A percentile compares a stretch with the other conserved stretches of the same genome.
Conservation (phyloP, 1,140 invertebrate species). For the Cataglyphis hispanica region DNA sequence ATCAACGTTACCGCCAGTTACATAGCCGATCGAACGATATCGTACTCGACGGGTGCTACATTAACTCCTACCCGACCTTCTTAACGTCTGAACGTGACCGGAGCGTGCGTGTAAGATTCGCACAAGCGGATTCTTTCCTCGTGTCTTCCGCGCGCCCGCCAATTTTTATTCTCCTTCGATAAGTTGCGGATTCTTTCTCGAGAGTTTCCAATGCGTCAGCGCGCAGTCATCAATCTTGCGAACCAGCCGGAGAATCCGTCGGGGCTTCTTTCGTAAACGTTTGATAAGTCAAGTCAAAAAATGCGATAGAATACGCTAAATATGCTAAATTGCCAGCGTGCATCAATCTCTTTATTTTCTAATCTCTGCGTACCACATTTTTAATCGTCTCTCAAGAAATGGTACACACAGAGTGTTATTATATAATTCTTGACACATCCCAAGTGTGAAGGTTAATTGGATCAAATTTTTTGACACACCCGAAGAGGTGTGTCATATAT, state of each 20-base stretch:
- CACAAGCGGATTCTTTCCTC: conserved; percentile 51
- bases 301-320: conserved; percentile 34
- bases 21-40: conserved; percentile 38
- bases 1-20: conserved; percentile 38
- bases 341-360: conserved; percentile 13
- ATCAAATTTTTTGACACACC: too few species aligned
- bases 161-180: conserved; percentile 54
- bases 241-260: conserved; percentile 18
- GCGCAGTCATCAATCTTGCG: conserved; percentile 39
- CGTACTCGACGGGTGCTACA: conserved; percentile 42
- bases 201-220: conserved; percentile 50
- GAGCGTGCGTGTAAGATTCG: conserved; percentile 43
- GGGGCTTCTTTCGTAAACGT: conserved; percentile 42
- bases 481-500: too few species aligned
- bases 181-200: conserved; percentile 47
- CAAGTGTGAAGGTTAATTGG: too few species aligned
- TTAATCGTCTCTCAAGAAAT: neutral
- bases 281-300: conserved; percentile 48
- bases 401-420: too few species aligned
- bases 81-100: conserved; percentile 29
- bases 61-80: conserved; percentile 52
- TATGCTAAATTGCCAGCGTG: conserved; percentile 13
- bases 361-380: neutral
- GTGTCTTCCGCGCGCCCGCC: neutral
- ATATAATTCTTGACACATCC: too few species aligned